Evolutionary conservation across 1,140 invertebrate species (phyloP).

Genomic region (Halesus radiatus): DNA sequence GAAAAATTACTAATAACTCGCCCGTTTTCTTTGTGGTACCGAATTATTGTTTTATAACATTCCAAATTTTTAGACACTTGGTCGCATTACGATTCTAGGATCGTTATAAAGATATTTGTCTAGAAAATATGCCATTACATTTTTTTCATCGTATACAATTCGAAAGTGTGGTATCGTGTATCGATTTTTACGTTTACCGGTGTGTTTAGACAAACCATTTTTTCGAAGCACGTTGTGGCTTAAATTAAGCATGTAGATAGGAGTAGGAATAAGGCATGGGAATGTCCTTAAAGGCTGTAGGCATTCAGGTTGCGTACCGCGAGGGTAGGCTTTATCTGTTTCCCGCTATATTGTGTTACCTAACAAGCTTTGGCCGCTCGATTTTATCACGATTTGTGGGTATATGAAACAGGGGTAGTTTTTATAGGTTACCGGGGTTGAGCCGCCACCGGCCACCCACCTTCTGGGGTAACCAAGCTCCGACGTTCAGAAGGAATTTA

Average conservation of each 20-base stretch:
- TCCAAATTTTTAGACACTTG: too few species aligned
- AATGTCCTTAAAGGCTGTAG: conserved; percentile 21
- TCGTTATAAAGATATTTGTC: too few species aligned
- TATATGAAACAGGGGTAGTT: conserved; percentile 23
- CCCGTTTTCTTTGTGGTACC: too few species aligned
- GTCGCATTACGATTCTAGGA: too few species aligned
- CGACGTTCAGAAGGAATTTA: background rate
- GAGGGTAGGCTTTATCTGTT: conserved; percentile 34
- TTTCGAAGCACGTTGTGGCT: background rate
- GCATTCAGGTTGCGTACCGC: conserved; percentile 13
- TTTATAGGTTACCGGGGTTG: conserved; percentile 36
- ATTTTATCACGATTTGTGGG: conserved; percentile 27
- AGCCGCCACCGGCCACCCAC: too few species aligned
- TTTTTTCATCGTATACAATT: background rate
- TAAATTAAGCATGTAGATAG: conserved; percentile 5
- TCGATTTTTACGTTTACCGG: too few species aligned
- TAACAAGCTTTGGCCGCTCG: conserved; percentile 28
- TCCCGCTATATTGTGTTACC: conserved; percentile 36
- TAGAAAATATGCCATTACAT: background rate
- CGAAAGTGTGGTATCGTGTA: background rate
- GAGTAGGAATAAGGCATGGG: background rate
- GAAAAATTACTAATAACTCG: too few species aligned
- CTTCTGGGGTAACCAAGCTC: background rate
- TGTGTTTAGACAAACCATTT: too few species aligned
- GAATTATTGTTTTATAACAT: too few species aligned